Evolutionary conservation across 2,888 invertebrate species (phyloP).

Genomic region (Deilephila elpenor): DNA sequence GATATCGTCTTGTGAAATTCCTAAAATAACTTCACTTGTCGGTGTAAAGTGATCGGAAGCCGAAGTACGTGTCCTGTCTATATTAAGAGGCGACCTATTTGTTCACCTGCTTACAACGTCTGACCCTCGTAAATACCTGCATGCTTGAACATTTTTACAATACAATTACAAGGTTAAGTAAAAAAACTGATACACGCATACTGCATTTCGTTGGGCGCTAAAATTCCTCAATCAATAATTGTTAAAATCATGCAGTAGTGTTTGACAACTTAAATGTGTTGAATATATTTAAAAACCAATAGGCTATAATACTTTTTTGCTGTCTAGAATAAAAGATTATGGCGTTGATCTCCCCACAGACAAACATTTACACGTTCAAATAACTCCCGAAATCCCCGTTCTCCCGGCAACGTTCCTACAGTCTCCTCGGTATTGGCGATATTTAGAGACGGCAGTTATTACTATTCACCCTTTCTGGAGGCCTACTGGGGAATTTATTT

Average conservation of each 20-base stretch:
- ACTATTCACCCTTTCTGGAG: no score
- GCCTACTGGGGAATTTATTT: no score
- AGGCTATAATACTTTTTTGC: no score
- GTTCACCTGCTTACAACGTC: slow-evolving; percentile 12
- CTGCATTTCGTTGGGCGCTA: not conserved
- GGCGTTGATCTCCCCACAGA: no score
- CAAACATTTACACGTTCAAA: no score
- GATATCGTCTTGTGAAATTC: not conserved
- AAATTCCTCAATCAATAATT: not conserved
- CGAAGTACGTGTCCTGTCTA: slow-evolving; percentile 14
- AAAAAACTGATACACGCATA: not conserved
- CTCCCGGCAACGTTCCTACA: no score
- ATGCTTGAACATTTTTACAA: slow-evolving; percentile 9
- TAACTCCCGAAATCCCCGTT: no score
- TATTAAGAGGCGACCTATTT: slow-evolving; percentile 20
- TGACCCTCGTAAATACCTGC: slow-evolving; percentile 20
- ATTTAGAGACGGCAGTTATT: no score
- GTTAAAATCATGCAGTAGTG: not conserved
- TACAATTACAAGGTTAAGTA: not conserved
- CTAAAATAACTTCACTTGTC: slow-evolving; percentile 7
- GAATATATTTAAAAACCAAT: no score
- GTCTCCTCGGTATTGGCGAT: no score
- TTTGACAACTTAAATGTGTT: not conserved
- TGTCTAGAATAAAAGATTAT: no score
- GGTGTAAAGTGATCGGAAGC: not conserved